Base-by-base conservation (phyloP, 2,113 vertebrate species). In the Synodontis membranacea region DNA sequence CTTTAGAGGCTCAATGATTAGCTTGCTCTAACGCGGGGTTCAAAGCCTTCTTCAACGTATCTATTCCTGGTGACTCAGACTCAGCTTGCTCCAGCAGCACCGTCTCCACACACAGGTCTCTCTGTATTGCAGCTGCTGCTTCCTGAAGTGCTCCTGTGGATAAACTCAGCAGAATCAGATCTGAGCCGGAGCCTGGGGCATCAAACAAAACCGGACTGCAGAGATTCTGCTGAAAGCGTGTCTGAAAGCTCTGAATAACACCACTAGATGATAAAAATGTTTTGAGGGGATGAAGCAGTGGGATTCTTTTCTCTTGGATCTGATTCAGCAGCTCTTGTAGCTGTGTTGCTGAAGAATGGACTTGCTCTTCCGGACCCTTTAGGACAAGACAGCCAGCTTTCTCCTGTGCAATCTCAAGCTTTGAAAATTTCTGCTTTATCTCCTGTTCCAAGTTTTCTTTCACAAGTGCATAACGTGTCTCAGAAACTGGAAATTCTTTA, bases 111-210 rank as follows among this genome's bases (percentile, higher is more conserved):
- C 54, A 81, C 23, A 95, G 52, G 19, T 93, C 92, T 81, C 83
- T 82, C 6, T 0, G 5, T 42, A 95, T 3, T 10, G 85, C 76
- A 7, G 66, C 34, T 15, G 80, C 83, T 2, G 92, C 94, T 56
- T 94, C 88, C 5, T 92, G 82, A 34, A 94, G 86, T 0, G 90
- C 88, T 4, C 80, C 88, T 4, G 84, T 23, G 1, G 92, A 93
- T 80, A 93, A 76, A 87, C 94, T 93, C 50, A 87, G 88, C 68
- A 95, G 82, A 56, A 91, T 10, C 25, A 95, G 48, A 8, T 92
- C 85, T 4, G 78, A 87, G 2, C 60, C 85, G 12, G 75, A 88
- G 3, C 37, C 88, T 37, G 56, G 39, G 1, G 64, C 44, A 2
- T 94, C 89, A 0, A 94, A 19, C 70, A 83, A 82, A 54, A 94